These are phyloP conservation scores for Drosophila kambysellisi DNA, from an alignment of 2,888 invertebrate genomes.

Conservation along the genomic window DNA sequence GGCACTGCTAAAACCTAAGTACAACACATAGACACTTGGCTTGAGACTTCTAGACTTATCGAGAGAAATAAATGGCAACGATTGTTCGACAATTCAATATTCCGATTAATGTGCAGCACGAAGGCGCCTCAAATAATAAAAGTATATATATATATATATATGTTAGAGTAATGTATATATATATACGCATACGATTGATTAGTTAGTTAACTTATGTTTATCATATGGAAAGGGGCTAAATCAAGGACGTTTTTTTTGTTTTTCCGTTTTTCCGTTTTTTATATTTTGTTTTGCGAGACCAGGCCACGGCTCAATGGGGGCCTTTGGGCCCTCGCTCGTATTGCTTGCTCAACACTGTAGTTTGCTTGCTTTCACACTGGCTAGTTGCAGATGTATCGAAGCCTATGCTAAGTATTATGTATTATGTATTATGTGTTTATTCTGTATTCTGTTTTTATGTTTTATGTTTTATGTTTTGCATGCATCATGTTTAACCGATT, in stretches of 20 bases:
- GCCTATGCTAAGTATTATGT: slow-evolving; percentile 46
- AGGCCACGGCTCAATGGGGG: slow-evolving; percentile 55
- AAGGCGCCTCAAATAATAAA: slow-evolving; percentile 56
- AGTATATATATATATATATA: slow-evolving; percentile 18
- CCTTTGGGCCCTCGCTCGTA: slow-evolving; percentile 76
- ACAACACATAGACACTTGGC: slow-evolving; percentile 71
- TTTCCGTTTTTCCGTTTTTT: slow-evolving; percentile 16
- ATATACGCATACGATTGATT: slow-evolving; percentile 28
- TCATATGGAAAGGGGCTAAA: slow-evolving; percentile 41
- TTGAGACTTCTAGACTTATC: slow-evolving; percentile 56
- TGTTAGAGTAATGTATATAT: slow-evolving; percentile 21
- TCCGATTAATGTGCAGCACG: slow-evolving; percentile 62
- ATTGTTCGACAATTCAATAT: slow-evolving; percentile 85
- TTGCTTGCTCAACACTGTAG: slow-evolving; percentile 84
- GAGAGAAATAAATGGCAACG: slow-evolving; percentile 77
- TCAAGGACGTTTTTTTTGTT: slow-evolving; percentile 24
- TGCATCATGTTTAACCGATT: slow-evolving; percentile 68
- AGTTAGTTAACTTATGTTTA: slow-evolving; percentile 33
- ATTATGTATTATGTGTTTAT: slow-evolving; percentile 9
- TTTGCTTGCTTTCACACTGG: slow-evolving; percentile 29
- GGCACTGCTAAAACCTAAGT: slow-evolving; percentile 70
- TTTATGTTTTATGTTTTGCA: slow-evolving; percentile 35
- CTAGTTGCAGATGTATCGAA: slow-evolving; percentile 38
- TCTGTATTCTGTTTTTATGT: slow-evolving; percentile 3
- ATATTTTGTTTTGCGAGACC: slow-evolving; percentile 51